phyloP scores from a whole-genome alignment of 2,797 vertebrate genomes.

The Rhinoraja longicauda region DNA sequence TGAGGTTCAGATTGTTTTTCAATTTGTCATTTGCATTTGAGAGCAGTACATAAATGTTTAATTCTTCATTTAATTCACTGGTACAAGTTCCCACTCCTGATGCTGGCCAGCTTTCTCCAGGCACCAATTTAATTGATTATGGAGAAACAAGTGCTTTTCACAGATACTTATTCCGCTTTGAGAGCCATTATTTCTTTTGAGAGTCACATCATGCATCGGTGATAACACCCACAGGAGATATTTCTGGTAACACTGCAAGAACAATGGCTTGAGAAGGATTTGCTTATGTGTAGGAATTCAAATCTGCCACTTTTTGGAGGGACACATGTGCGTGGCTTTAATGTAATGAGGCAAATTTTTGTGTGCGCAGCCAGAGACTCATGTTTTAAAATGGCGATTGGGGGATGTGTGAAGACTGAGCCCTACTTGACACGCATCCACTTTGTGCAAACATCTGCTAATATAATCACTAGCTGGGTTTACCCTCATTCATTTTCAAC shows the following conservation, averaged over 20 bases:
- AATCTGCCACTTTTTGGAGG: no score
- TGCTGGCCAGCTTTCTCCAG: not conserved
- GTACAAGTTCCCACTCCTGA: not conserved
- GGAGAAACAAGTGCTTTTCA: not conserved
- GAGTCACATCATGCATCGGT: no score
- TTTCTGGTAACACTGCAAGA: not conserved
- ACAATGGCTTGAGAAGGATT: not conserved
- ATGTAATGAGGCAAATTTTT: no score
- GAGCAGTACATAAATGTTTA: not conserved
- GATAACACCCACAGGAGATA: not conserved
- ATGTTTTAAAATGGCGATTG: no score
- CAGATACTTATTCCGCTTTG: not conserved
- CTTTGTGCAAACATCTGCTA: no score
- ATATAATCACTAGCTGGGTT: not conserved
- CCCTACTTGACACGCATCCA: no score
- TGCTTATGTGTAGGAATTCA: not conserved
- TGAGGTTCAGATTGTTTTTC: not conserved
- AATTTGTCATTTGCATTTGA: not conserved
- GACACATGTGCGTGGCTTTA: no score
- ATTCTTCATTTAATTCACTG: not conserved
- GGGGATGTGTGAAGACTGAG: no score
- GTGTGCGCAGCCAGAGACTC: no score
- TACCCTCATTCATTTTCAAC: not conserved
- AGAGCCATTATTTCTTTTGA: not conserved
- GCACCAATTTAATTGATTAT: constrained; percentile 6